Conservation (phyloP, 2,888 invertebrate species). For the Busseola fusca region DNA sequence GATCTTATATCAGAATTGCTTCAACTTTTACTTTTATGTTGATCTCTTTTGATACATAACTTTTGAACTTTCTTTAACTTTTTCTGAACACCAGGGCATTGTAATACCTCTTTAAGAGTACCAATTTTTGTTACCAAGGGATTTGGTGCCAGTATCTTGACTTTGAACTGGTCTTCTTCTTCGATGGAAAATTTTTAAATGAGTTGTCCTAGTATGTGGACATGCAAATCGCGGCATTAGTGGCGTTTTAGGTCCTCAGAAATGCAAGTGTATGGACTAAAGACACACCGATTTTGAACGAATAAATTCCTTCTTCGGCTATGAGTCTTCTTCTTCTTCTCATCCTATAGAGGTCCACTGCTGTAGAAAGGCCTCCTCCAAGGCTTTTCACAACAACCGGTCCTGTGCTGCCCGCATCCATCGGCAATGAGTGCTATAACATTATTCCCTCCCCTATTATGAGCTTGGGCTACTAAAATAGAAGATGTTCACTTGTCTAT, state of each 20-base stretch:
- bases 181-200: not conserved
- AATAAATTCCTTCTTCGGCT: not conserved
- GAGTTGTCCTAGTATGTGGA: not conserved
- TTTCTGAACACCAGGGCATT: not conserved
- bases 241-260: not conserved
- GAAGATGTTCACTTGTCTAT: not conserved
- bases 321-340: no score
- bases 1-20: slow-evolving; percentile 16
- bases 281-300: not conserved
- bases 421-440: no score
- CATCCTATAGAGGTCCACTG: no score
- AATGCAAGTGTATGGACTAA: not conserved
- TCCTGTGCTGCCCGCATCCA: no score
- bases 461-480: slow-evolving; percentile 5
- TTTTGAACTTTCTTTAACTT: slow-evolving; percentile 1
- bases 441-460: not conserved
- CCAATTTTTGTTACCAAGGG: not conserved
- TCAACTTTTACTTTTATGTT: slow-evolving; percentile 40
- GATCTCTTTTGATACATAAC: slow-evolving; percentile 1
- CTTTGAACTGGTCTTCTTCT: not conserved
- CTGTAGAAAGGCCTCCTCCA: no score
- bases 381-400: no score
- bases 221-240: not conserved
- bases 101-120: not conserved
- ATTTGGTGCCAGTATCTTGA: not conserved